Conservation (phyloP, 2,888 invertebrate genomes). For the Pseudococcus viburni region DNA sequence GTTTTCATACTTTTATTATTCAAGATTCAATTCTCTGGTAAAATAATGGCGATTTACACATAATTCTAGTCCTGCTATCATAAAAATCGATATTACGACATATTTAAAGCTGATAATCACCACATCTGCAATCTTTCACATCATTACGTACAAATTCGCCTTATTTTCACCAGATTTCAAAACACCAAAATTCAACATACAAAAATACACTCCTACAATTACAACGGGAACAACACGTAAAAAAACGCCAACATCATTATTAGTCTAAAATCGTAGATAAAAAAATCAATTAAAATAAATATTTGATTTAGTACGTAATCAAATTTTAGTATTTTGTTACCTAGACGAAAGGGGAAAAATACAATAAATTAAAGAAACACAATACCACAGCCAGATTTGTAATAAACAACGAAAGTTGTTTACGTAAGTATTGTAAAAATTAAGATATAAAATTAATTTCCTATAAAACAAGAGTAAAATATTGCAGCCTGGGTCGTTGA, state of each 20-base stretch:
- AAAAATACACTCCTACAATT: background rate
- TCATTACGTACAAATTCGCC: too few species aligned
- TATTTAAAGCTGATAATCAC: too few species aligned
- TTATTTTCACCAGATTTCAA: too few species aligned
- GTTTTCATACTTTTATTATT: too few species aligned
- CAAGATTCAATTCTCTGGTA: too few species aligned
- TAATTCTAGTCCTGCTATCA: too few species aligned
- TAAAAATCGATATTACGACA: too few species aligned
- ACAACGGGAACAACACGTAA: background rate
- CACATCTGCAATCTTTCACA: too few species aligned
- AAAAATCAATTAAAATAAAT: background rate
- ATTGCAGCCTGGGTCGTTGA: background rate
- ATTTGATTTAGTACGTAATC: background rate
- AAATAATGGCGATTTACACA: too few species aligned
- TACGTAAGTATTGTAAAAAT: background rate
- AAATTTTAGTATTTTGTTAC: background rate
- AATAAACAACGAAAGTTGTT: background rate
- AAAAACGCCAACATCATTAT: background rate
- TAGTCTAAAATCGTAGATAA: background rate
- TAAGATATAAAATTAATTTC: background rate
- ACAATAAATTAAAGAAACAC: slow-evolving; percentile 15
- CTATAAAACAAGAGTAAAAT: background rate
- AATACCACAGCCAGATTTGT: slow-evolving; percentile 36
- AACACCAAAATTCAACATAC: too few species aligned
- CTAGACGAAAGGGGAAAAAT: background rate